Base-by-base conservation (phyloP, 2,797 vertebrate species). In the Bufotes viridis region DNA sequence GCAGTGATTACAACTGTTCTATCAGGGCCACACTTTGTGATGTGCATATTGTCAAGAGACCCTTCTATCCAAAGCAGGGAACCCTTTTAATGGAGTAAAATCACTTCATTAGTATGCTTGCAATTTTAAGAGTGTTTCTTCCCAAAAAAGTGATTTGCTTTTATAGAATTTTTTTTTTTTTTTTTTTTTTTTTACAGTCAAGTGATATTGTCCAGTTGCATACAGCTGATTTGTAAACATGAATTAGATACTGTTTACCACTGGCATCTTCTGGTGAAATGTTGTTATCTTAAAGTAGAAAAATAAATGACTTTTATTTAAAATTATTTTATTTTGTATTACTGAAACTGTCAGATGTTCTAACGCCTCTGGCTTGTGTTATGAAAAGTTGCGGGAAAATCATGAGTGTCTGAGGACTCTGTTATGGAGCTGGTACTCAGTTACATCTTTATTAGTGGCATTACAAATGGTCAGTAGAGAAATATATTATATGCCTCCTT, bases 331-430 rank as follows among this genome's bases (percentile, higher is more conserved):
- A 81, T 81, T 81, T 67, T 85, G 74, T 85, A 78, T 85, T 82
- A 67, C 70, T 57, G 24, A 87, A 67, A 26, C 80, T 74, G 20
- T 57, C 72, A 78, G 86, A 87, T 63, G 61, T 67, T 74, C 86
- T 78, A 65, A 74, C 29, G 79, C 78, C 69, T 55, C 26, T 82
- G 70, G 70, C n/a, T 87, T 76, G 61, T 82, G 81, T 76, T 82
- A 76, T 87, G 72, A 82, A 82, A 87, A 74, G 34, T 87, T 82
- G 53, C 80, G 15, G 69, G 55, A 87, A 87, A 87, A 82, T 87
- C 86, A 82, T 87, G 80, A 87, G 86, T 78, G 72, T 82, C 86
- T 76, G n/a, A 87, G 86, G 86, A 82, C 76, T 82, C 86, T 74
- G 80, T 87, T 82, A 82, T 82, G 70, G 61, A 63, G 80, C 86